These are phyloP conservation scores for Eriosoma lanigerum DNA, from an alignment of 1,140 invertebrate genomes.

Conservation along the genomic window DNA sequence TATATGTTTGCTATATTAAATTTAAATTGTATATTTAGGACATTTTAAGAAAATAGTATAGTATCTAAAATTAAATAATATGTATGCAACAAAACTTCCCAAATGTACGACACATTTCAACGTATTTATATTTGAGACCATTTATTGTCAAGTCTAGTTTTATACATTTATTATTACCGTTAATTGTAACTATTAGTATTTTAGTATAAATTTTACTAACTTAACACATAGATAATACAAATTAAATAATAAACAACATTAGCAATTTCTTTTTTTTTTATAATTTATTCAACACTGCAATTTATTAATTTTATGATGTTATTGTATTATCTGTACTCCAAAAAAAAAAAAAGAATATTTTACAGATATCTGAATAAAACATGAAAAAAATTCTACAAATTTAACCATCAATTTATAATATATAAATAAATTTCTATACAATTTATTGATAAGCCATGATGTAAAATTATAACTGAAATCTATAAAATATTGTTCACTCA, in stretches of 20 bases:
- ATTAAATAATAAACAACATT: neutral
- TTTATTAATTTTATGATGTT: neutral
- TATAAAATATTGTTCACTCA: slow-evolving; percentile 20
- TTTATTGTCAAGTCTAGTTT: too few species aligned
- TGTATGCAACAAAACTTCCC: too few species aligned
- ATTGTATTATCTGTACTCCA: neutral
- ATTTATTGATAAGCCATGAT: slow-evolving; percentile 11
- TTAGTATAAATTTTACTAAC: too few species aligned
- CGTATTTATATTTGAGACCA: too few species aligned
- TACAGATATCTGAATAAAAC: slow-evolving; percentile 17
- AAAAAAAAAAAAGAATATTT: neutral
- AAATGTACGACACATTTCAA: too few species aligned
- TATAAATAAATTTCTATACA: slow-evolving; percentile 7
- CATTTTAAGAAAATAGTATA: too few species aligned
- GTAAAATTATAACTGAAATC: slow-evolving; percentile 18
- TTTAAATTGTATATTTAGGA: too few species aligned
- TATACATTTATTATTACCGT: too few species aligned
- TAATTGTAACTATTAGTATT: too few species aligned
- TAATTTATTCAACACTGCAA: neutral
- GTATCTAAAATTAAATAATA: too few species aligned
- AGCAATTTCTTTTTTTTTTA: neutral
- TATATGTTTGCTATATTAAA: too few species aligned
- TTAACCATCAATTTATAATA: slow-evolving; percentile 13
- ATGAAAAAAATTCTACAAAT: slow-evolving; percentile 41
- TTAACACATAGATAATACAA: neutral